A percentile compares a stretch with the other conserved stretches of the same genome.
Conservation (phyloP, 2,888 invertebrate species). For the Leucophora obtusa region DNA sequence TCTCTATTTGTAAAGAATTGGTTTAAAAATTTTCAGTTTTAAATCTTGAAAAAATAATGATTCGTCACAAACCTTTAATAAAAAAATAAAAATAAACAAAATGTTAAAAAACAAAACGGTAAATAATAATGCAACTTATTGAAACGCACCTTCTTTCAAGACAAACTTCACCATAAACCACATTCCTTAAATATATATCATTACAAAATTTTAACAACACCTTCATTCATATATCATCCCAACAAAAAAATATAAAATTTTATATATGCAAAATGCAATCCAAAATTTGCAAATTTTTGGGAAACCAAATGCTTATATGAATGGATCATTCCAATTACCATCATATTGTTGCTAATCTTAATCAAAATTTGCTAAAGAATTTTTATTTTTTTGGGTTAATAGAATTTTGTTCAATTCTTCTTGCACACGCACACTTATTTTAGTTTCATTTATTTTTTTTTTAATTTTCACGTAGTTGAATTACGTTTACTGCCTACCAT, state of each 20-base stretch:
- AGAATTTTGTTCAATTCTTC: background rate
- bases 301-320: background rate
- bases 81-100: background rate
- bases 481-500: conserved; percentile 79
- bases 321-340: background rate
- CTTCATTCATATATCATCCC: background rate
- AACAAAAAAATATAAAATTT: background rate
- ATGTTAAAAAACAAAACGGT: background rate
- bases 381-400: conserved; percentile 2
- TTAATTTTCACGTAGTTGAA: conserved; percentile 6
- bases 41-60: background rate
- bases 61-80: background rate
- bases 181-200: background rate
- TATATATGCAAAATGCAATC: background rate
- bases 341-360: background rate
- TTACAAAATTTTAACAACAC: background rate
- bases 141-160: conserved; percentile 27
- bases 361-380: background rate
- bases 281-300: background rate
- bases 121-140: background rate
- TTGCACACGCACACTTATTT: background rate
- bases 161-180: conserved; percentile 9
- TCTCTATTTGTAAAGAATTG: no score
- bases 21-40: background rate
- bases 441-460: background rate